These are phyloP conservation scores for Tubulanus polymorphus DNA, from an alignment of 2,888 invertebrate species.

Conservation along the genomic window DNA sequence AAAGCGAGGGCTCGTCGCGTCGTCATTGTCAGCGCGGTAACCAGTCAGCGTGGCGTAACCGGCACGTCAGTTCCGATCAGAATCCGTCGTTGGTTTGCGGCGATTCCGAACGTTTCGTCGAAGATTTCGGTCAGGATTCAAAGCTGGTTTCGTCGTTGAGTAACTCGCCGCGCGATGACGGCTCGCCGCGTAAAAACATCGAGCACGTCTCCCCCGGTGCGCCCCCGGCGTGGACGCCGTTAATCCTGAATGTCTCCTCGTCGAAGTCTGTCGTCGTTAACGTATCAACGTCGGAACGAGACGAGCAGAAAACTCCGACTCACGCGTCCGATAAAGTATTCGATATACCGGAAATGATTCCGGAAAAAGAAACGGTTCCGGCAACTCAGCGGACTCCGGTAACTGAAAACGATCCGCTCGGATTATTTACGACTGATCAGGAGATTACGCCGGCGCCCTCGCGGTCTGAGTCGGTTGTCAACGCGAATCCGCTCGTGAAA, in stretches of 20 bases:
- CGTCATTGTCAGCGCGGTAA: too few relatives aligned
- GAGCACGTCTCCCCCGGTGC: background rate
- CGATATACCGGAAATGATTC: background rate
- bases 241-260: too few relatives aligned
- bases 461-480: slow-evolving; percentile 42
- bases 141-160: background rate
- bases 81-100: background rate
- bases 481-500: too few relatives aligned
- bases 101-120: background rate
- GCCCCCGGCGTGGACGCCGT: background rate
- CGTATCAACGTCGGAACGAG: background rate
- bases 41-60: background rate
- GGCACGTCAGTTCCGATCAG: background rate
- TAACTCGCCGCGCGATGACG: background rate
- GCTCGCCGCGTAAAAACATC: background rate
- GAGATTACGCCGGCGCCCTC: background rate
- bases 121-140: background rate
- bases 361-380: background rate
- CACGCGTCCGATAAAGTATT: background rate
- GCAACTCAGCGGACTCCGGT: slow-evolving; percentile 69
- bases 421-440: slow-evolving; percentile 61
- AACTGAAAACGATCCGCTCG: slow-evolving; percentile 86
- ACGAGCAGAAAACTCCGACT: slow-evolving; percentile 2
- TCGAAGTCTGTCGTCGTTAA: too few relatives aligned
- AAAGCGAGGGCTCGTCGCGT: background rate